Evolutionary conservation across 1,140 invertebrate species (phyloP), one percentile per base, ranked within the genome.

Genomic region (Orchesella cincta): DNA sequence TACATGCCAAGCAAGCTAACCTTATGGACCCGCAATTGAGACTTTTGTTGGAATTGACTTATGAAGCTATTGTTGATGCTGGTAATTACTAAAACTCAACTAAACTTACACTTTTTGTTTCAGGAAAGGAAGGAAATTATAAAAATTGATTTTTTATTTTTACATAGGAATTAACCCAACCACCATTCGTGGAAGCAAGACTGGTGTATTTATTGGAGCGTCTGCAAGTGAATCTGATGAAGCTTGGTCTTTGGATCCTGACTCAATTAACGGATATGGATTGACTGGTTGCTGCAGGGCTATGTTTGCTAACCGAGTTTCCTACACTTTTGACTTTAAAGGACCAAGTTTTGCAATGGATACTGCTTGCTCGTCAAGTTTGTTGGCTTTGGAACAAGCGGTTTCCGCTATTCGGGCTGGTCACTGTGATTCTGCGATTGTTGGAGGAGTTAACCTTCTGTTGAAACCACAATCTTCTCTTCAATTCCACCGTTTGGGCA

Each of bases 291-390:
- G 79, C 73, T 78, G 77, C 36, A 33, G 77, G 52, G 93, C 95
- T 33, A 98, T 98, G 96, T 97, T 98, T 85, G 90, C 96, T 51
- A 99, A 99, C 85, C 90, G 97, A 83, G 90, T 99, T 39, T 98
- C 96, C 0, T 99, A 92, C 87, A 93, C 95, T 14, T 98, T 98
- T 86, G 95, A 98, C 83, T 94, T 98, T 77, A 92, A 87, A 84
- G 89, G 97, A 18, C 97, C 97, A 1, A 97, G 95, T 85, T 97
- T 93, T 85, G 91, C 94, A 2, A 86, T 98, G 5, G 97, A 99
- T 86, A 98, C 97, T 12, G 97, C 97, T 0, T 99, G 97, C 86
- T 98, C 96, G 0, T 97, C 95, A 79, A 94, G 94, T 71, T 85
- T 97, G 83, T 90, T 94, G 83, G 96, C 94, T 0, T 85, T 98